Percentiles rank a stretch among this genome's conserved stretches.
Conservation (phyloP, 2,113 vertebrate genomes). For the Empidonax alnorum region DNA sequence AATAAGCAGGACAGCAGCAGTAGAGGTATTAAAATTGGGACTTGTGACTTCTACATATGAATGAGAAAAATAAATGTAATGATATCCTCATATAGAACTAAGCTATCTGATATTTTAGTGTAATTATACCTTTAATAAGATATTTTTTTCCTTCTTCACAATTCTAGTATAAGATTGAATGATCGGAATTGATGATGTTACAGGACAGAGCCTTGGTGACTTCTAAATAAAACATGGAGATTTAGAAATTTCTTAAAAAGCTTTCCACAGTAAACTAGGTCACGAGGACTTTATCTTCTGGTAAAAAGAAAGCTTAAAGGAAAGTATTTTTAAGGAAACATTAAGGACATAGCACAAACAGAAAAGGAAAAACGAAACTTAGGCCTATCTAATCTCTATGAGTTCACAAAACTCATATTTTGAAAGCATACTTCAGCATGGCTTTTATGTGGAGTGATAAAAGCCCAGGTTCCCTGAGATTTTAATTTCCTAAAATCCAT, state of each 20-base stretch:
- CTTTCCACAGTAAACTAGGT: background rate
- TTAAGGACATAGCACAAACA: background rate
- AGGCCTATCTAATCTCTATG: background rate
- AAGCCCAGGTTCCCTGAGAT: background rate
- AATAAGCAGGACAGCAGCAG: background rate
- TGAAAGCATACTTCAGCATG: background rate
- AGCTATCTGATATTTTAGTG: background rate
- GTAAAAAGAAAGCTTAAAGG: background rate
- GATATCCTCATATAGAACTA: background rate
- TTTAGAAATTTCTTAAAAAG: background rate
- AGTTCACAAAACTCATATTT: background rate
- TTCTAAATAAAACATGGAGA: background rate
- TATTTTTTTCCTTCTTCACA: background rate
- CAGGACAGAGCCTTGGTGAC: background rate
- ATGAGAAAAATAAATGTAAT: background rate
- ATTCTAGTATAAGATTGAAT: background rate
- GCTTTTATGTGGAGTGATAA: background rate
- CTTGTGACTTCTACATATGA: background rate
- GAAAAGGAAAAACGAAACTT: background rate
- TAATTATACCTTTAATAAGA: background rate
- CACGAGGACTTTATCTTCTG: background rate
- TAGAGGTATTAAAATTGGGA: background rate
- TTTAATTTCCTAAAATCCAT: background rate
- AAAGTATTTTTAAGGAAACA: background rate
- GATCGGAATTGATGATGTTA: background rate